Conservation (phyloP, 2,888 invertebrate species). For the Xestia rhomboidea region DNA sequence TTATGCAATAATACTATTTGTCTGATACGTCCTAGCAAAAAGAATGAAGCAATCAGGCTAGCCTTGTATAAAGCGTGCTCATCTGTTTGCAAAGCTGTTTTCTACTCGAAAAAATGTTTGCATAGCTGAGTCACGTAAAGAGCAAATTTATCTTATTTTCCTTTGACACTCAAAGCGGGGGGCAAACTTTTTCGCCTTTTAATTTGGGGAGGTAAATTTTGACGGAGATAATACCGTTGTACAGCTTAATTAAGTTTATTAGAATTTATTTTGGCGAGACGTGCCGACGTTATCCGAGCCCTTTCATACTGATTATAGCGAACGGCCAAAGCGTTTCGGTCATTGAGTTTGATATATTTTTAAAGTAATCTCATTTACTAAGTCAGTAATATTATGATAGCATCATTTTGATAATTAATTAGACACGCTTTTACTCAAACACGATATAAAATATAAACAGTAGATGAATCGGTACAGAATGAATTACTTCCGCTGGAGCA, state of each 20-base stretch:
- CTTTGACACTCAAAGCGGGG: slow-evolving; percentile 75
- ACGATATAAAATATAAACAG: slow-evolving; percentile 53
- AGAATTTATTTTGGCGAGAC: slow-evolving; percentile 86
- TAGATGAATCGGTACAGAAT: slow-evolving; percentile 46
- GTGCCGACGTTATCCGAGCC: slow-evolving; percentile 73
- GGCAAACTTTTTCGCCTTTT: slow-evolving; percentile 79
- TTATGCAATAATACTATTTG: background rate
- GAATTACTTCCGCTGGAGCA: slow-evolving; percentile 51
- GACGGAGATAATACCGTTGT: slow-evolving; percentile 85
- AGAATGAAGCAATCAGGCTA: slow-evolving; percentile 16
- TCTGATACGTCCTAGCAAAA: background rate
- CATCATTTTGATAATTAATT: slow-evolving; percentile 42
- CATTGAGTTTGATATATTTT: slow-evolving; percentile 50
- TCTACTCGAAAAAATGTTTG: slow-evolving; percentile 57
- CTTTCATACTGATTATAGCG: slow-evolving; percentile 57
- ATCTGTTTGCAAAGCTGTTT: slow-evolving; percentile 32
- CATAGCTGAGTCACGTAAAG: slow-evolving; percentile 80
- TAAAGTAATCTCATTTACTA: slow-evolving; percentile 40
- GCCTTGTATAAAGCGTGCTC: slow-evolving; percentile 23
- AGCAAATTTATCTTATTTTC: slow-evolving; percentile 78
- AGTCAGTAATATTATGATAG: slow-evolving; percentile 38
- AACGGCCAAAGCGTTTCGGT: slow-evolving; percentile 48
- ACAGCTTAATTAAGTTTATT: slow-evolving; percentile 89
- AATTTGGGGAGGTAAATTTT: slow-evolving; percentile 84
- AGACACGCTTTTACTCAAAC: slow-evolving; percentile 42